Evolutionary conservation across 2,113 vertebrate genomes (phyloP), one percentile per base, ranked within the genome.

Genomic region (Micromys minutus): DNA sequence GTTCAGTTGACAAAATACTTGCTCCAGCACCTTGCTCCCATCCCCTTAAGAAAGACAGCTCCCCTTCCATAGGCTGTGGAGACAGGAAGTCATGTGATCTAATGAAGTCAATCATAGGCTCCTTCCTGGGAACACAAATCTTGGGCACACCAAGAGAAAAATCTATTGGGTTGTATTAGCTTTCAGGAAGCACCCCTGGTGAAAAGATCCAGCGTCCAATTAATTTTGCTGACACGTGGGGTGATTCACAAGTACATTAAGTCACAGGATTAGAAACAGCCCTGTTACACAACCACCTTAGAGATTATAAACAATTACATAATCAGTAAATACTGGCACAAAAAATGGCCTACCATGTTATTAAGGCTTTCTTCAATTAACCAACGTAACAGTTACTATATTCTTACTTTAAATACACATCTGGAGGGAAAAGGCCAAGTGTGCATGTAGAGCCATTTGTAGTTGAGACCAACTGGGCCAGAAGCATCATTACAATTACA

Each of bases 251-350:
- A 94, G 57, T 47, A 76, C 16, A 9, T 72, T 67, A 72, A 93
- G 86, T 76, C 57, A 55, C 36, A 61, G 42, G 47, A 34, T 52
- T 95, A 77, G 77, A 86, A 61, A 87, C 36, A 96, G 74, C 57
- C 50, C 95, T 91, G 93, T 95, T 94, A 83, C 47, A 85, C 4
- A 34, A 80, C 93, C 93, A 90, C 87, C 93, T 88, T 93, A 76
- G 93, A 87, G 91, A 90, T 71, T 13, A 19, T 81, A 92, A 97
- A 95, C 50, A 97, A 74, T 96, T 90, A 93, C 16, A 21, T 81
- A 42, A 87, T 80, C 4, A 4, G n/a, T 75, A 94, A 93, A 61
- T 45, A 83, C n/a, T 67, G 81, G 61, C 19, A 65, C 71, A 90
- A 74, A 91, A 55, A 76, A 94, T 10, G 17, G 61, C 39, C 81